phyloP scores from a whole-genome alignment of 35 echinoderm and acorn worm species.

The Eucidaris tribuloides region DNA sequence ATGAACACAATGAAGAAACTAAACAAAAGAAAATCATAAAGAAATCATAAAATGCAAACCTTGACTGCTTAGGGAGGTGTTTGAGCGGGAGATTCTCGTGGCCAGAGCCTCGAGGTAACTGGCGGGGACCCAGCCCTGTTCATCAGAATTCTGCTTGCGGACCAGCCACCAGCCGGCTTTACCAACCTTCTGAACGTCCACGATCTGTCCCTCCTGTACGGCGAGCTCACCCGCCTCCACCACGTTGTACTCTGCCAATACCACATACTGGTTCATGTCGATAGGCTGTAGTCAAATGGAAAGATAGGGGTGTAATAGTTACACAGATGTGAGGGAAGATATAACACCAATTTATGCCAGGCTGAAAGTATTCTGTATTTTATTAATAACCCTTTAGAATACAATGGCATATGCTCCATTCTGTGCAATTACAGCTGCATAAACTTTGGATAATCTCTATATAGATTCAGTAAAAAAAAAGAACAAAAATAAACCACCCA shows the following conservation, averaged over 20 bases:
- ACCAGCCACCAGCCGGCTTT: constrained; percentile 99
- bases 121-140: constrained; percentile 92
- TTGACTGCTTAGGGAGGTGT: constrained; percentile 22
- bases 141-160: constrained; percentile 9
- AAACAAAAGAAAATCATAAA: neutral
- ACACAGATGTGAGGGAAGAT: neutral
- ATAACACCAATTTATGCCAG: too few species aligned
- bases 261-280: constrained; percentile 89
- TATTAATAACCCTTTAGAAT: neutral
- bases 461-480: neutral
- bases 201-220: constrained; percentile 76
- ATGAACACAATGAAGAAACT: neutral
- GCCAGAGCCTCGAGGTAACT: constrained; percentile 72
- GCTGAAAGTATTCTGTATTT: too few species aligned
- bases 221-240: constrained; percentile 79
- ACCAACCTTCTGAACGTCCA: constrained; percentile 88
- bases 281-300: constrained; percentile 25
- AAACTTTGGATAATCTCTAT: neutral
- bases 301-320: neutral
- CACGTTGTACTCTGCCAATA: constrained; percentile 89
- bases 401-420: neutral
- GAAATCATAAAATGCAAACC: constrained; percentile 16
- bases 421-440: neutral
- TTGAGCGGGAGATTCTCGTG: neutral
- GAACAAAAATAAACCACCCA: too few species aligned